Evolutionary conservation across 2,113 vertebrate genomes (phyloP).

Genomic region (Carassius auratus): DNA sequence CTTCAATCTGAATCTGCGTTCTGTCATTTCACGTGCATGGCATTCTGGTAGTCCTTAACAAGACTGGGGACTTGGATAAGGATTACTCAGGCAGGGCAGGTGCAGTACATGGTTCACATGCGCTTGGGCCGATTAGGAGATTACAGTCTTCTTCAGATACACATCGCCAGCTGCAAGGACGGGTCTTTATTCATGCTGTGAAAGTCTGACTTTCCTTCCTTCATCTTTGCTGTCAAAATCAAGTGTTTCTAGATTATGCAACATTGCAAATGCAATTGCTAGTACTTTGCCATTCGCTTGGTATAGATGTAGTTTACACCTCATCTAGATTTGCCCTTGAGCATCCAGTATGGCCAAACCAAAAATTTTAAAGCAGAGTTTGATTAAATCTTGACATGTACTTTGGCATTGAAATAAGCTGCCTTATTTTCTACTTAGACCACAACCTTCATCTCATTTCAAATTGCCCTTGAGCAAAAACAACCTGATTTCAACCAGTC

Average conservation of each 20-base stretch:
- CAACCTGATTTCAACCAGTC: background rate
- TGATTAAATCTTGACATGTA: background rate
- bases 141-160: constrained; percentile 69
- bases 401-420: background rate
- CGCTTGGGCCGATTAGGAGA: constrained; percentile 70
- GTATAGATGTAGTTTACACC: background rate
- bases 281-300: background rate
- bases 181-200: constrained; percentile 42
- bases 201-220: constrained; percentile 13
- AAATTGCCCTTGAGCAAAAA: background rate
- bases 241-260: background rate
- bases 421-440: background rate
- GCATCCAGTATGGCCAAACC: too few relatives aligned
- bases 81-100: constrained; percentile 51
- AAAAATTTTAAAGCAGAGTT: background rate
- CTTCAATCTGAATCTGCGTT: background rate
- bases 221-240: constrained; percentile 21
- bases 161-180: constrained; percentile 62
- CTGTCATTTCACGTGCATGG: background rate
- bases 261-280: background rate
- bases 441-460: background rate
- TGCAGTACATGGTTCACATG: constrained; percentile 14
- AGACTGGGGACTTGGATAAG: constrained; percentile 51
- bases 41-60: constrained; percentile 44
- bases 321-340: background rate